phyloP scores from a whole-genome alignment of 2,888 invertebrate species.

The Blera fallax region DNA sequence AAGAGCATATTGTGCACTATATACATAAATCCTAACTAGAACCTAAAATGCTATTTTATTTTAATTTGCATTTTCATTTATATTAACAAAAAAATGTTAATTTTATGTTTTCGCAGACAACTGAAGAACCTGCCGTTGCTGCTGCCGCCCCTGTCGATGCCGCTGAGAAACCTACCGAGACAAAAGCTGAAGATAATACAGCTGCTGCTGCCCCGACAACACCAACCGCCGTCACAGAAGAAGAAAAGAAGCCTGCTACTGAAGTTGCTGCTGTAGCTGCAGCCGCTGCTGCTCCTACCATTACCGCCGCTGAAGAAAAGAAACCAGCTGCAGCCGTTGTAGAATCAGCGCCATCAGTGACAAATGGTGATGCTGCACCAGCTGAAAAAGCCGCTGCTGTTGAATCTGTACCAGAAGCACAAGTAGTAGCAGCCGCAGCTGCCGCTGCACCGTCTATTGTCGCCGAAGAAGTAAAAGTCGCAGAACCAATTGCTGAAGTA shows the following conservation, averaged over 20 bases:
- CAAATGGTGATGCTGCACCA: conserved; percentile 77
- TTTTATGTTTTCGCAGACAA: conserved; percentile 35
- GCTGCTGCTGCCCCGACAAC: conserved; percentile 33
- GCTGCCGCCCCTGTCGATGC: conserved; percentile 52
- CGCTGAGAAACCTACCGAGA: conserved; percentile 75
- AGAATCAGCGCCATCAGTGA: conserved; percentile 82
- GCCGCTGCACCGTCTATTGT: conserved; percentile 50
- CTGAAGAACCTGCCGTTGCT: conserved; percentile 74
- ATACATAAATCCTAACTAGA: no score
- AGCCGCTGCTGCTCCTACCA: background rate
- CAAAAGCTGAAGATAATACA: conserved; percentile 63
- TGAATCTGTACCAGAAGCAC: conserved; percentile 46
- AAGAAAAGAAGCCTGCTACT: conserved; percentile 51
- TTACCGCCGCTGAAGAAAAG: conserved; percentile 19
- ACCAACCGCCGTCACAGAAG: conserved; percentile 44
- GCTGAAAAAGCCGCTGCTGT: conserved; percentile 35
- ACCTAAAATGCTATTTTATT: background rate
- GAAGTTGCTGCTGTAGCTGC: conserved; percentile 71
- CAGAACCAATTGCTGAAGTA: conserved; percentile 56
- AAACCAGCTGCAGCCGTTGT: conserved; percentile 81
- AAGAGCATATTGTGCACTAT: no score
- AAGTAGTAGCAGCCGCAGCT: conserved; percentile 17
- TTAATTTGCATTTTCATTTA: background rate
- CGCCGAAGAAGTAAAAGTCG: conserved; percentile 64
- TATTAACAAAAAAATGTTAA: background rate